Percentiles rank a stretch among this genome's conserved stretches.
Evolutionary conservation across 2,113 vertebrate genomes (phyloP).

Genomic region (Malurus elegans): DNA sequence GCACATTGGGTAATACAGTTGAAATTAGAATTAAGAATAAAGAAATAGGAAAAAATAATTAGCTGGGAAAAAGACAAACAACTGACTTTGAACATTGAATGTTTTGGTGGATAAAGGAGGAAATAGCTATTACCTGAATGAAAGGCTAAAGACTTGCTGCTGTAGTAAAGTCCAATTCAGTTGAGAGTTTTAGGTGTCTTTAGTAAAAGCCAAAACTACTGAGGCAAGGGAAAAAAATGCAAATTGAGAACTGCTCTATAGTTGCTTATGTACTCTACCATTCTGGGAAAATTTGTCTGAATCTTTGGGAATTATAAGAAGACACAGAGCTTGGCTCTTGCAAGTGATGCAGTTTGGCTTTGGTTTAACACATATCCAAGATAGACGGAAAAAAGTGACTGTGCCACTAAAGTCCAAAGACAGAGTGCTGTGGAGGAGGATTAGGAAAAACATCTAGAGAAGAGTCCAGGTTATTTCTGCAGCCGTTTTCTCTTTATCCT

Average conservation of each 20-base stretch:
- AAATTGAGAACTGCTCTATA: neutral
- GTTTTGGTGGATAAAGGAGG: neutral
- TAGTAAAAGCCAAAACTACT: neutral
- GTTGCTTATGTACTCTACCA: neutral
- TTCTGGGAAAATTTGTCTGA: neutral
- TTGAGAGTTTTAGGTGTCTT: neutral
- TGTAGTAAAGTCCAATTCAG: neutral
- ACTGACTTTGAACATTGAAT: neutral
- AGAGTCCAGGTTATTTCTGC: neutral
- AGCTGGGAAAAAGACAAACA: neutral
- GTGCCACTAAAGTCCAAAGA: neutral
- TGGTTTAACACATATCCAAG: neutral
- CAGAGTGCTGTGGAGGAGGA: neutral
- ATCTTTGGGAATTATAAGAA: neutral
- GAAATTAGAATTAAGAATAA: neutral
- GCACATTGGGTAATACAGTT: neutral
- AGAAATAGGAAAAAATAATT: too few species aligned
- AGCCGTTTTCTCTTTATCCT: neutral
- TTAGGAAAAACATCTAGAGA: neutral
- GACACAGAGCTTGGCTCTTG: neutral
- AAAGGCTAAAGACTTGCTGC: neutral
- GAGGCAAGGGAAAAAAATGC: neutral
- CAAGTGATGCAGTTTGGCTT: neutral
- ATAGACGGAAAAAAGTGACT: neutral
- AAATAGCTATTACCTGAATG: neutral